phyloP scores from a whole-genome alignment of 2,113 vertebrate genomes.

The Dasyurus viverrinus region DNA sequence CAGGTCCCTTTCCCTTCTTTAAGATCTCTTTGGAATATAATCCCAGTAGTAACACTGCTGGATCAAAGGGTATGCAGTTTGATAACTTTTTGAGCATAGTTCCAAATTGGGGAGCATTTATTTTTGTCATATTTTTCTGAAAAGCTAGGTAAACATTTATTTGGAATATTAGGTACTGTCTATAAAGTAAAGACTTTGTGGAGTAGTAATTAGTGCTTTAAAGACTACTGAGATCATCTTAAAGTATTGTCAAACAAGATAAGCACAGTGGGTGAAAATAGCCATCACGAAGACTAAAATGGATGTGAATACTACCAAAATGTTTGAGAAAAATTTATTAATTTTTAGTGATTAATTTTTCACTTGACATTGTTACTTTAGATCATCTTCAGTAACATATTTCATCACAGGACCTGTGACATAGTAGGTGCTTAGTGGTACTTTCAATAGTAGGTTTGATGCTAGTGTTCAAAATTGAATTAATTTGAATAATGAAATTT shows the following conservation, averaged over 20 bases:
- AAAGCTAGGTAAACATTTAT: neutral
- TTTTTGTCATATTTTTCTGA: neutral
- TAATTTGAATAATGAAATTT: slow-evolving; percentile 52
- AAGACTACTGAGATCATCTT: neutral
- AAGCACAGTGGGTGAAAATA: neutral
- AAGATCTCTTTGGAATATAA: no score
- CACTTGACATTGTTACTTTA: slow-evolving; percentile 30
- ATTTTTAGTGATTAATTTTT: slow-evolving; percentile 37
- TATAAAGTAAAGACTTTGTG: neutral
- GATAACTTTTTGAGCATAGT: no score
- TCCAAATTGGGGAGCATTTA: neutral
- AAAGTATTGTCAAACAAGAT: neutral
- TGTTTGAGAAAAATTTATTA: slow-evolving; percentile 23
- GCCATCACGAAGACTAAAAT: slow-evolving; percentile 13
- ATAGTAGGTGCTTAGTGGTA: neutral
- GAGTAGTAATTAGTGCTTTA: neutral
- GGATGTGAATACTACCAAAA: neutral
- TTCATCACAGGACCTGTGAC: slow-evolving; percentile 26
- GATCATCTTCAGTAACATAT: slow-evolving; percentile 45
- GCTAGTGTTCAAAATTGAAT: slow-evolving; percentile 51
- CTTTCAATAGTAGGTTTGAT: neutral
- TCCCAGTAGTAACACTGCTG: no score
- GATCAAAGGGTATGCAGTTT: no score
- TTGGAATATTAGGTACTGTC: neutral
- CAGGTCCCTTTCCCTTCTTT: no score